Evolutionary conservation across 64 coral and sea anemone species (phyloP).

Genomic region (Montipora sp.): DNA sequence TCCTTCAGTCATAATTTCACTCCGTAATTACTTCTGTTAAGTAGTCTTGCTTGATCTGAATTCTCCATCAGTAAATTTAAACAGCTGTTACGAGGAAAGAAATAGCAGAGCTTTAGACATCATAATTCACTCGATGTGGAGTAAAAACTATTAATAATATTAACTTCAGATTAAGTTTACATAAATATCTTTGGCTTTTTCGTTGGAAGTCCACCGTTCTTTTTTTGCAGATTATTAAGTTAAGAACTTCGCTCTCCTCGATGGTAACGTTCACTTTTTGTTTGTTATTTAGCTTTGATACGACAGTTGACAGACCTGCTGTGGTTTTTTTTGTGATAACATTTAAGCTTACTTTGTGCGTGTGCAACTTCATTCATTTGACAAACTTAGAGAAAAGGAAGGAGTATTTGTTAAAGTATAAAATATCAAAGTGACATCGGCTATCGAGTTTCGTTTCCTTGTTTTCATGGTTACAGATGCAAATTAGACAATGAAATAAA

Average conservation of each 20-base stretch:
- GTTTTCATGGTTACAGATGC: slow-evolving; percentile 55
- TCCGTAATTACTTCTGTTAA: not conserved
- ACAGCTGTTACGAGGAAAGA: not conserved
- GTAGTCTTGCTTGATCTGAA: not conserved
- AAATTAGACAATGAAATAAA: slow-evolving; percentile 9
- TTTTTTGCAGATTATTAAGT: not conserved
- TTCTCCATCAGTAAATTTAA: not conserved
- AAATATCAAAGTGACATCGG: not conserved
- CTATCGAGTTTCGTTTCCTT: slow-evolving; percentile 34
- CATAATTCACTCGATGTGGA: too few species aligned
- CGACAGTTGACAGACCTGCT: not conserved
- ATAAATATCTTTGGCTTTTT: not conserved
- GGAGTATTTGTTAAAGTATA: not conserved
- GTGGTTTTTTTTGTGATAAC: not conserved
- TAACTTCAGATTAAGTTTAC: not conserved
- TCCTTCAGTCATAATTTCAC: not conserved
- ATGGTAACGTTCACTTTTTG: too few species aligned
- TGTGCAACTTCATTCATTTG: not conserved
- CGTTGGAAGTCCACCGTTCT: too few species aligned
- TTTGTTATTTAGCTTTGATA: not conserved
- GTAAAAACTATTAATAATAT: not conserved
- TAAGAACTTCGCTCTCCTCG: not conserved
- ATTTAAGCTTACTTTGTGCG: not conserved
- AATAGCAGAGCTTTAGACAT: not conserved
- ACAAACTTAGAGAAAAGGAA: not conserved